Percentiles rank a stretch among this genome's conserved stretches.
These are phyloP conservation scores for Tanypteryx hageni DNA, from an alignment of 2,888 invertebrate genomes.

Conservation along the genomic window DNA sequence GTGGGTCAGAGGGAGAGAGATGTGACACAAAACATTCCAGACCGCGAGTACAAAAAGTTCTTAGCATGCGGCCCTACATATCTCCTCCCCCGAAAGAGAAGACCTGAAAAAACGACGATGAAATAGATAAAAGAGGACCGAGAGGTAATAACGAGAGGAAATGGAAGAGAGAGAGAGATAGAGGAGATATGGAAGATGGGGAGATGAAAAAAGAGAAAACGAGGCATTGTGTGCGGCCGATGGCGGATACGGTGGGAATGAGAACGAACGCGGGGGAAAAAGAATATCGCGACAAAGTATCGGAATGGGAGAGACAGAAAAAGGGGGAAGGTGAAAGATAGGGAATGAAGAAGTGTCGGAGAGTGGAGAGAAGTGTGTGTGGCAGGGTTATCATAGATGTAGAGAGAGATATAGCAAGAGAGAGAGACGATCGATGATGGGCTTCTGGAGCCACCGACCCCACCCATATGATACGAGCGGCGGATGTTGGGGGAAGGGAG, in stretches of 20 bases:
- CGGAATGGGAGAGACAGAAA: not conserved
- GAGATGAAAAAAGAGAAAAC: not conserved
- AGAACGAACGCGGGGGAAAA: not conserved
- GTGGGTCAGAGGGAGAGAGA: conserved; percentile 22
- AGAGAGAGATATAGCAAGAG: not conserved
- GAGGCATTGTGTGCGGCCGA: not conserved
- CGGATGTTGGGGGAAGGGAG: not conserved
- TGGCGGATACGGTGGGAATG: not conserved
- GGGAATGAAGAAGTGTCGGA: not conserved
- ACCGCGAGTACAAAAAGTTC: not conserved
- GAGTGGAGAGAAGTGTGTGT: not conserved
- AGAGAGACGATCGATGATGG: not conserved
- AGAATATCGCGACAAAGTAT: not conserved
- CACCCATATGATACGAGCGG: not conserved
- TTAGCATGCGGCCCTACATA: too few relatives aligned
- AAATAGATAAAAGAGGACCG: too few relatives aligned
- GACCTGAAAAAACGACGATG: too few relatives aligned
- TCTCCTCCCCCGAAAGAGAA: too few relatives aligned
- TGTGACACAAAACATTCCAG: not conserved
- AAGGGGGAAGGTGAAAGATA: too few relatives aligned
- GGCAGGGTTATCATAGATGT: not conserved
- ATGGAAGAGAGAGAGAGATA: not conserved
- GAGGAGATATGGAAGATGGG: not conserved
- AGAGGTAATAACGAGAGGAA: not conserved
- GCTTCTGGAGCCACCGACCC: not conserved